phyloP scores from a whole-genome alignment of 2,797 vertebrate genomes.

The Fistularia tabacaria region DNA sequence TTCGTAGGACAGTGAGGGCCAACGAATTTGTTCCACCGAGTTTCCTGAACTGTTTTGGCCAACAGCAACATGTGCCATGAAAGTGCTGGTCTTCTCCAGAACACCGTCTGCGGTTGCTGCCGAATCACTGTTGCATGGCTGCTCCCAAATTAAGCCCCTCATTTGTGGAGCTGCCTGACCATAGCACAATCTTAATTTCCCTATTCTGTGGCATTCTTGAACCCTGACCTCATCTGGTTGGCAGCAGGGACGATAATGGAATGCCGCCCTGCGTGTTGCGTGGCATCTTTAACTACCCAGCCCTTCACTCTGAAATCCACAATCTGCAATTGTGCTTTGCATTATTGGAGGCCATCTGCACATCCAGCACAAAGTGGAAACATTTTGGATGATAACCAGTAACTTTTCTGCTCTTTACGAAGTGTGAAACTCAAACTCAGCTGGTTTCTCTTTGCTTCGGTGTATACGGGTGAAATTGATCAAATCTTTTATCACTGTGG shows the following conservation, averaged over 20 bases:
- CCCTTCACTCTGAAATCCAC: conserved; percentile 33
- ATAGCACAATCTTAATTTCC: conserved; percentile 64
- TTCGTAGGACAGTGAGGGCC: conserved; percentile 26
- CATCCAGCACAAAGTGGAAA: conserved; percentile 39
- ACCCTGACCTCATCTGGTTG: conserved; percentile 63
- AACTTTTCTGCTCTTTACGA: conserved; percentile 27
- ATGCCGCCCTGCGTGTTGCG: conserved; percentile 40
- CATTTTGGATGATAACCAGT: conserved; percentile 43
- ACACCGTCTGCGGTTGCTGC: conserved; percentile 48
- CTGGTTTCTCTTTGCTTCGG: conserved; percentile 15
- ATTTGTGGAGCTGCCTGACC: conserved; percentile 57
- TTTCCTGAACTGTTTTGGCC: conserved; percentile 52
- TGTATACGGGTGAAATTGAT: conserved; percentile 3
- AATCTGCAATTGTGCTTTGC: conserved; percentile 47
- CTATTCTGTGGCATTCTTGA: conserved; percentile 56
- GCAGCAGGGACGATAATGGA: conserved; percentile 47
- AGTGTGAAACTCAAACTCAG: conserved; percentile 17
- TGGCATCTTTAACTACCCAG: conserved; percentile 44
- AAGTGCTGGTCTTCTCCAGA: conserved; percentile 34
- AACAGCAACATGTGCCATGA: conserved; percentile 44
- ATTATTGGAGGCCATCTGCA: conserved; percentile 42
- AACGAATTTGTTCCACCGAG: conserved; percentile 51
- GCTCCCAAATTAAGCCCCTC: conserved; percentile 62
- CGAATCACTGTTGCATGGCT: conserved; percentile 49
- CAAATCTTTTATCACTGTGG: conserved; percentile 1